phyloP scores from a whole-genome alignment of 1,140 invertebrate species.

The Vollenhovia emeryi region DNA sequence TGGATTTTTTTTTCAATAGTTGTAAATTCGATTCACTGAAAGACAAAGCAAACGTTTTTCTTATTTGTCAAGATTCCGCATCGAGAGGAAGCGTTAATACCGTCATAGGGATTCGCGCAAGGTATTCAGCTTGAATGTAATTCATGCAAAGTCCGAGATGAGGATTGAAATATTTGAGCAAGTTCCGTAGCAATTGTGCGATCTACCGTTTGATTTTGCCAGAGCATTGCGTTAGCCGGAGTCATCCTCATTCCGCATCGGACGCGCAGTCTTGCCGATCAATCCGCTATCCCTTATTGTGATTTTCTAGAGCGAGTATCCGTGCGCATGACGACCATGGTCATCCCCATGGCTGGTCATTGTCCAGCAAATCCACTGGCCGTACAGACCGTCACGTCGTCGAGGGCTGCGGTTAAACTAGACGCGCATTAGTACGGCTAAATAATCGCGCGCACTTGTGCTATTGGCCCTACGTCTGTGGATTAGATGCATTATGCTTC shows the following conservation, averaged over 20 bases:
- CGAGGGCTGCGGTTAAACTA: constrained; percentile 50
- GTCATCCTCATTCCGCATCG: background rate
- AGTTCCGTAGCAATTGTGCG: background rate
- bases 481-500: constrained; percentile 45
- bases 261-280: constrained; percentile 48
- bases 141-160: background rate
- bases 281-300: constrained; percentile 61
- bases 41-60: background rate
- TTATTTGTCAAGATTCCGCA: background rate
- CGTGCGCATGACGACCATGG: constrained; percentile 62
- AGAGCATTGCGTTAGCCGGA: background rate
- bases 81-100: constrained; percentile 11
- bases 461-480: constrained; percentile 20
- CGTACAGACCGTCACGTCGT: constrained; percentile 62
- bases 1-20: background rate
- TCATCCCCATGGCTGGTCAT: constrained; percentile 65
- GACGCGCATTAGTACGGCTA: constrained; percentile 45
- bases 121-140: background rate
- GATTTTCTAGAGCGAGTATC: constrained; percentile 66
- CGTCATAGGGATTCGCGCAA: background rate
- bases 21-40: background rate
- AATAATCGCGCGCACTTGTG: constrained; percentile 38
- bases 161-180: background rate
- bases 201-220: background rate
- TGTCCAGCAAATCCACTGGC: constrained; percentile 70